Percentiles rank a stretch among this genome's conserved stretches.
Evolutionary conservation across 2,113 vertebrate genomes (phyloP).

Genomic region (Hydropotes inermis): DNA sequence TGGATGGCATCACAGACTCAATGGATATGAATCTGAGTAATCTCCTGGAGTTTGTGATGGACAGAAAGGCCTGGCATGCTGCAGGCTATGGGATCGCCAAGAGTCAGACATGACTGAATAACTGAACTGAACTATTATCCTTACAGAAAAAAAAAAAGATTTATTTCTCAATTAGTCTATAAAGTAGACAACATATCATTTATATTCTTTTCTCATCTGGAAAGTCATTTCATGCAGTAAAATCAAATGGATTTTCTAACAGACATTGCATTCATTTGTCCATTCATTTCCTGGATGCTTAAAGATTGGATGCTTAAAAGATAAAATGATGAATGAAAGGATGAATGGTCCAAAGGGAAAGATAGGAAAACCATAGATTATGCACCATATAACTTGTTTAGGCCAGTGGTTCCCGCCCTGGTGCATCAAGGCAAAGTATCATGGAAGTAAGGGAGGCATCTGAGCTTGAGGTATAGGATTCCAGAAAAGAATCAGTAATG

Average conservation of each 20-base stretch:
- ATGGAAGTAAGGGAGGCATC: neutral
- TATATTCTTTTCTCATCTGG: neutral
- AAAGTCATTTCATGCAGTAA: neutral
- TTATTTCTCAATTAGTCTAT: neutral
- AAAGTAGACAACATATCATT: neutral
- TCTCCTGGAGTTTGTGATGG: neutral
- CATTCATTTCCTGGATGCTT: neutral
- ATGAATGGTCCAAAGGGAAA: neutral
- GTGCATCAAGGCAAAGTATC: neutral
- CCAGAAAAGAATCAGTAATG: neutral
- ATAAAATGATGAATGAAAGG: neutral
- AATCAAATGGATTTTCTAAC: neutral
- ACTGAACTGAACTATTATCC: neutral
- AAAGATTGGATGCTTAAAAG: neutral
- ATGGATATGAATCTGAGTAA: neutral
- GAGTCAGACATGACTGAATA: neutral
- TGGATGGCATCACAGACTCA: neutral
- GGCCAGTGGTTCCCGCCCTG: neutral
- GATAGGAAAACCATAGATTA: neutral
- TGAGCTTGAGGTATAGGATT: neutral
- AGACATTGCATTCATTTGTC: neutral
- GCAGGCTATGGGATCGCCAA: neutral
- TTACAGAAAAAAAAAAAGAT: neutral
- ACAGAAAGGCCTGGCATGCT: neutral
- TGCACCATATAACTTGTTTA: neutral